Percentiles rank a stretch among this genome's conserved stretches.
phyloP scores from a whole-genome alignment of 2,888 invertebrate species.

The Heliconius charithonia region DNA sequence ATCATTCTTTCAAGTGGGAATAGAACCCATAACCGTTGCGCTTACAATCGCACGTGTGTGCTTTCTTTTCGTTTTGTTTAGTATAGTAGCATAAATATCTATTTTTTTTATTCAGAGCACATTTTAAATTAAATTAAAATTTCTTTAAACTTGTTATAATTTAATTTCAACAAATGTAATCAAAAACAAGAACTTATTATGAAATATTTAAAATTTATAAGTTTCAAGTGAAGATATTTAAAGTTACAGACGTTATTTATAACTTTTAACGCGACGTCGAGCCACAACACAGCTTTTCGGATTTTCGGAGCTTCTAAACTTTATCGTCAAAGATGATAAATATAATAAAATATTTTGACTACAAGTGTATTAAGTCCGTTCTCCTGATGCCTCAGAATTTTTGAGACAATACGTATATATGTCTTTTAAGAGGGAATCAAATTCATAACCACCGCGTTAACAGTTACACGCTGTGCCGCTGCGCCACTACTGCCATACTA shows the following conservation, averaged over 20 bases:
- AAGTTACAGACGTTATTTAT: conserved; percentile 1
- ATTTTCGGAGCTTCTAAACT: not conserved
- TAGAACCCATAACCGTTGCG: too few species aligned
- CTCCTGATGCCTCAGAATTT: too few species aligned
- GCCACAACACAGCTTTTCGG: not conserved
- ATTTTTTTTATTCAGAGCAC: not conserved
- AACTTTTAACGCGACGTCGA: not conserved
- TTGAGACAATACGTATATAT: too few species aligned
- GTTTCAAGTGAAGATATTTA: conserved; percentile 7
- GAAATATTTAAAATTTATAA: not conserved
- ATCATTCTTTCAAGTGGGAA: too few species aligned
- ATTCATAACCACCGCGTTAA: too few species aligned
- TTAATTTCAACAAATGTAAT: not conserved
- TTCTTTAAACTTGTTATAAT: not conserved
- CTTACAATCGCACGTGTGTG: too few species aligned
- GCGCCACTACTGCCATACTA: too few species aligned
- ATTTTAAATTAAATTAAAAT: not conserved
- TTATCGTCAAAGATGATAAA: not conserved
- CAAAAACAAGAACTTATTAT: conserved; percentile 2
- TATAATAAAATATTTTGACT: too few species aligned
- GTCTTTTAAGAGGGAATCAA: too few species aligned
- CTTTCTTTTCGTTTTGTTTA: not conserved
- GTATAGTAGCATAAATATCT: not conserved
- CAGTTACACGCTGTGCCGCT: too few species aligned
- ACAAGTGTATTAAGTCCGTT: too few species aligned